A percentile compares a stretch with the other conserved stretches of the same genome.
Conservation (phyloP, 2,888 invertebrate species). For the Mycalesis mineus region DNA sequence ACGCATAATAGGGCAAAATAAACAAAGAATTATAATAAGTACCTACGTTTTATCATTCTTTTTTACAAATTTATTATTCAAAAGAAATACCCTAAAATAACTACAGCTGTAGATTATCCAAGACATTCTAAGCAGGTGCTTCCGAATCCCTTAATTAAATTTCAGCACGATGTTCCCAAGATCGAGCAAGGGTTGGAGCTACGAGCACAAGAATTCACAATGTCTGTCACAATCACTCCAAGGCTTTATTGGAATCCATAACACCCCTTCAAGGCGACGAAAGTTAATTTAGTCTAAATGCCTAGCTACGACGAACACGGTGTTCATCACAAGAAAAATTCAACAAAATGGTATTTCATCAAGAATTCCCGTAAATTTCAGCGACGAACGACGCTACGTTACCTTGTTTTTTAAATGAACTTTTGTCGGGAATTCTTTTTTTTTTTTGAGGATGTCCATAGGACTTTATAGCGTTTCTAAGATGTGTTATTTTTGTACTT, state of each 20-base stretch:
- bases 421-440: conserved; percentile 25
- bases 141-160: conserved; percentile 19
- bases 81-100: background rate
- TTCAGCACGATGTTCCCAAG: background rate
- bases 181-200: conserved; percentile 20
- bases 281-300: conserved; percentile 58
- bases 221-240: conserved; percentile 26
- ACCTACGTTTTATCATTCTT: no score
- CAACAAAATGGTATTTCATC: conserved; percentile 32
- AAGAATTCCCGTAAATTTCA: conserved; percentile 25
- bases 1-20: no score
- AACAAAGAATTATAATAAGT: no score
- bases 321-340: conserved; percentile 56
- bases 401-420: conserved; percentile 28
- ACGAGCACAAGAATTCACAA: conserved; percentile 27
- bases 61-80: no score
- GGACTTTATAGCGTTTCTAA: background rate
- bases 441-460: conserved; percentile 20
- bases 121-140: conserved; percentile 15
- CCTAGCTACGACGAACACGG: conserved; percentile 38
- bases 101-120: background rate
- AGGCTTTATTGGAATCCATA: conserved; percentile 30
- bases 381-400: conserved; percentile 28
- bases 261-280: conserved; percentile 32
- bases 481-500: background rate